phyloP scores from a whole-genome alignment of 1,140 invertebrate genomes.

The Heliconius hewitsoni region DNA sequence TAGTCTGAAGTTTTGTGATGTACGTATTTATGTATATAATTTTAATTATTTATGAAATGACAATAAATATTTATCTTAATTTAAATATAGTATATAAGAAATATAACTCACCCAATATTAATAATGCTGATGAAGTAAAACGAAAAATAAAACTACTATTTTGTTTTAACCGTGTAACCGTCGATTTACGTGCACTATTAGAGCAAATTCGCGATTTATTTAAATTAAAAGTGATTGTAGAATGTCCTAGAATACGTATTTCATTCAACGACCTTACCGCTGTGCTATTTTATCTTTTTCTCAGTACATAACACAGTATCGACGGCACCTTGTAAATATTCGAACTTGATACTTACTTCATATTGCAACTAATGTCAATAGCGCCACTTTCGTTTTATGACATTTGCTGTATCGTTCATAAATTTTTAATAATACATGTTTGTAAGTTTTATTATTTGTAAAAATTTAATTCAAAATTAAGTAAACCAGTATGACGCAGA shows the following conservation, averaged over 20 bases:
- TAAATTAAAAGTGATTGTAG: slow-evolving; percentile 21
- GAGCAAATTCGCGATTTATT: background rate
- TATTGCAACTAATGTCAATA: slow-evolving; percentile 17
- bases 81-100: background rate
- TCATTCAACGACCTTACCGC: slow-evolving; percentile 18
- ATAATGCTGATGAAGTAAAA: slow-evolving; percentile 9
- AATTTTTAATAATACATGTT: background rate
- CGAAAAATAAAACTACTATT: background rate
- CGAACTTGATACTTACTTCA: slow-evolving; percentile 27
- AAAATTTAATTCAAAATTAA: too few relatives aligned
- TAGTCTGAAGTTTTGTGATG: background rate
- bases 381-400: slow-evolving; percentile 28
- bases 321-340: slow-evolving; percentile 38
- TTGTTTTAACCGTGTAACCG: slow-evolving; percentile 10
- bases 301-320: slow-evolving; percentile 21
- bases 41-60: background rate
- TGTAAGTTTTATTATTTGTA: background rate
- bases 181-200: slow-evolving; percentile 15
- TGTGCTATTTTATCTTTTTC: slow-evolving; percentile 30
- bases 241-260: slow-evolving; percentile 32
- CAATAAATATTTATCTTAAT: background rate
- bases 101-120: slow-evolving; percentile 7
- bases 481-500: too few relatives aligned
- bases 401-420: slow-evolving; percentile 32
- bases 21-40: background rate